Percentiles rank a stretch among this genome's conserved stretches.
phyloP scores from a whole-genome alignment of 2,888 invertebrate genomes.

The Ophioninae sp. region DNA sequence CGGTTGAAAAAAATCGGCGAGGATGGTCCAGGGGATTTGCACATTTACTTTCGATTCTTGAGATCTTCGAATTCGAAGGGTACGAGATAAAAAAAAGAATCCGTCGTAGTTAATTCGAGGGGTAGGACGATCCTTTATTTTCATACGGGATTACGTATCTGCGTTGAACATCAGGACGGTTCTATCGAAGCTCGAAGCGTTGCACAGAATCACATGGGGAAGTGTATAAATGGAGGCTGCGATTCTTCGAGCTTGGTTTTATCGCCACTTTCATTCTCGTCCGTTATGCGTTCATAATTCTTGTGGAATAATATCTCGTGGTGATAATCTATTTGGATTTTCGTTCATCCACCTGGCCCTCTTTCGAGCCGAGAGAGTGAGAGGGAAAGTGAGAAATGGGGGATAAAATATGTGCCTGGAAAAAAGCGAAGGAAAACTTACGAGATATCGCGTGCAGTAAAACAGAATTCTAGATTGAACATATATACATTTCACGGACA shows the following conservation, averaged over 20 bases:
- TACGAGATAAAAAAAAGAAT: slow-evolving; percentile 42
- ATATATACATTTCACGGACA: slow-evolving; percentile 53
- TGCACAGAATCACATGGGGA: slow-evolving; percentile 12
- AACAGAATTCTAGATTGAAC: slow-evolving; percentile 45
- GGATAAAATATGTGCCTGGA: neutral
- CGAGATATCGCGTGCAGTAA: slow-evolving; percentile 50
- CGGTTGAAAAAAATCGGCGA: neutral
- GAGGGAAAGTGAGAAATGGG: slow-evolving; percentile 1
- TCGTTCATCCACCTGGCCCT: slow-evolving; percentile 38
- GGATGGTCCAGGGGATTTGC: slow-evolving; percentile 7
- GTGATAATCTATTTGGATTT: slow-evolving; percentile 53
- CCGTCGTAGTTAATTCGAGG: slow-evolving; percentile 46
- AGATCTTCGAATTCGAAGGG: slow-evolving; percentile 44
- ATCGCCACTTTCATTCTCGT: slow-evolving; percentile 18
- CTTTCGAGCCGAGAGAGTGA: neutral
- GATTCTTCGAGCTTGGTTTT: slow-evolving; percentile 46
- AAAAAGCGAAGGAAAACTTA: slow-evolving; percentile 16
- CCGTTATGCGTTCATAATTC: slow-evolving; percentile 7
- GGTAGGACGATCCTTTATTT: slow-evolving; percentile 59
- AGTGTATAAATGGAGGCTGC: slow-evolving; percentile 24
- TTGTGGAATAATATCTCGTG: slow-evolving; percentile 52
- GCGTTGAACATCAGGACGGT: slow-evolving; percentile 31
- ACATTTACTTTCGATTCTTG: slow-evolving; percentile 47
- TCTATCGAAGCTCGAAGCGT: slow-evolving; percentile 4
- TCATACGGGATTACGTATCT: slow-evolving; percentile 61